Base-by-base conservation (phyloP, 92 coral and sea anemone species). In the Zoanthus solanderi region DNA sequence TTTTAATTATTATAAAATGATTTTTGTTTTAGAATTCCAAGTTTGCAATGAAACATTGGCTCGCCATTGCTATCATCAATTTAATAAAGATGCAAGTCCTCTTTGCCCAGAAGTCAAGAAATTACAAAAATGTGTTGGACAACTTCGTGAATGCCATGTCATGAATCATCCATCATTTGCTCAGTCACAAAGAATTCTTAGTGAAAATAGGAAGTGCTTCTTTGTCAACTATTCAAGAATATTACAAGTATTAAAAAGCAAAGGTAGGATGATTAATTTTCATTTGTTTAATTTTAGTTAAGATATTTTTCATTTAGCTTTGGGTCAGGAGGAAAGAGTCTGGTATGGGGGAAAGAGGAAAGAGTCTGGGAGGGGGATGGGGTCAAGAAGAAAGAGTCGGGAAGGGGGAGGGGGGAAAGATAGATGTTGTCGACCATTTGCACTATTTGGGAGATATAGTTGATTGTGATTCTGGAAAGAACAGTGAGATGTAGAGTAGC, bases 111-210 rank as follows among this genome's bases (percentile, higher is more conserved):
- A 92, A 72, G 98, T 92, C 66, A 92, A 94, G 71, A 87, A 78
- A 46, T 83, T 94, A 16, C 92, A 87, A 6, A 80, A 80, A 15
- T 94, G 95, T 84, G 78, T 92, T 60, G 88, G 89, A 30, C 86
- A 73, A 34, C 92, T 94, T 0, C 61, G 73, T 4, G 92, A 89
- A 8, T 94, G 98, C 47, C 95, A 94, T 52, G 94, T 88, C 9
- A 94, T 92, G 95, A 92, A 92, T 53, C 95, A 94, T 57, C 98
- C 98, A 2, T 90, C 91, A 34, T 94, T 79, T 84, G 92, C 94
- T 7, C 46, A 86, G 65, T 90, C 88, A 13, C 80, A 87, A 61
- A 89, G 92, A 60, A 81, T 94, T 29, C 76, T 94, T 14, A 89
- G 84, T 72, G 88, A 92, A 76, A 88, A 94, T 79, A 83, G 89